Percentiles rank a stretch among this genome's conserved stretches.
phyloP scores from a whole-genome alignment of 2,797 vertebrate species.

The Sebastolobus alascanus region DNA sequence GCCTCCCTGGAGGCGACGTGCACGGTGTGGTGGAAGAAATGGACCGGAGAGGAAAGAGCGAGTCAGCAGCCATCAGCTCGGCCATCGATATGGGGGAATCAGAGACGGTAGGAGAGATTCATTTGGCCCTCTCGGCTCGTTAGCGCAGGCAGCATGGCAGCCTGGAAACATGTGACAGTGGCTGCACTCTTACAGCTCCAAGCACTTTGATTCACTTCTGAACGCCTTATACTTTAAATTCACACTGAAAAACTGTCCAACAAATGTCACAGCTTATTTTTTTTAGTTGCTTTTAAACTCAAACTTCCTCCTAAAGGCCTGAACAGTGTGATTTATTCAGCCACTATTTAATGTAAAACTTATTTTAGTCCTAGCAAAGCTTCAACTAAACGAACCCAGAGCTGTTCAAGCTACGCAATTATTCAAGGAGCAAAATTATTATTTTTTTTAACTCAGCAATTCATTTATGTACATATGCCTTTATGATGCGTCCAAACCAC shows the following conservation, averaged over 20 bases:
- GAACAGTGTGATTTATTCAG: neutral
- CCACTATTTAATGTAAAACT: slow-evolving; percentile 12
- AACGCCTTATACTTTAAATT: neutral
- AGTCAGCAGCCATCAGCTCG: slow-evolving; percentile 96
- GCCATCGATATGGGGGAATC: slow-evolving; percentile 98
- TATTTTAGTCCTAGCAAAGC: neutral
- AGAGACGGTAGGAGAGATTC: slow-evolving; percentile 91
- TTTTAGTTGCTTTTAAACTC: neutral
- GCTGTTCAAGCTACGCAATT: neutral
- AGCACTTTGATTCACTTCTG: slow-evolving; percentile 2
- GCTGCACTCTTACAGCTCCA: slow-evolving; percentile 16
- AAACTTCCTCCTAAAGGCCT: slow-evolving; percentile 32
- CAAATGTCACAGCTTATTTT: neutral
- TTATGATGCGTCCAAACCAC: neutral
- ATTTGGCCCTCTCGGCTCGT: slow-evolving; percentile 34
- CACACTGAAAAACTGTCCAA: neutral
- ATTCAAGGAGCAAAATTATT: rapidly evolving
- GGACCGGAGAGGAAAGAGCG: slow-evolving; percentile 95
- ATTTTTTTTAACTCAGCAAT: neutral
- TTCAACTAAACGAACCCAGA: neutral
- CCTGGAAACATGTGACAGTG: slow-evolving; percentile 51
- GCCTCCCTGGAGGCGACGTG: slow-evolving; percentile 96
- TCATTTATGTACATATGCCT: neutral
- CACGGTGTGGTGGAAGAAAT: slow-evolving; percentile 98
- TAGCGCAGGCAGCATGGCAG: slow-evolving; percentile 54